Evolutionary conservation across 2,113 vertebrate genomes (phyloP).

Genomic region (Sylvietta virens): DNA sequence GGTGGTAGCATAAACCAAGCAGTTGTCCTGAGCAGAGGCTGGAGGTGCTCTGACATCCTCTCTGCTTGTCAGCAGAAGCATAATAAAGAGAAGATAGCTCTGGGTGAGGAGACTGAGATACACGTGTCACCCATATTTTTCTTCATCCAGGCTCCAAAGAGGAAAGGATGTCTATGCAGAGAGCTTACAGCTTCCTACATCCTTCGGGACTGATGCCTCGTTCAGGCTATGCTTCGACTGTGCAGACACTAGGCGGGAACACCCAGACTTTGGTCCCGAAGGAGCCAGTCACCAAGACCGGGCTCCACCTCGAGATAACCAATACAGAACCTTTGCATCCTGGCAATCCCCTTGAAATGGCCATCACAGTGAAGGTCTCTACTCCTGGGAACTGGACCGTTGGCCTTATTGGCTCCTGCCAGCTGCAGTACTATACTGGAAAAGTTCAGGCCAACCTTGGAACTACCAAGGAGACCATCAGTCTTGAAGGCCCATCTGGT

Average conservation of each 20-base stretch:
- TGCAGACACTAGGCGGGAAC: rapidly evolving
- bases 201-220: background rate
- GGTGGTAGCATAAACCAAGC: background rate
- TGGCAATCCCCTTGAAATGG: slow-evolving; percentile 56
- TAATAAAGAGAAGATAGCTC: background rate
- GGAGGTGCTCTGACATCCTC: background rate
- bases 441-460: slow-evolving; percentile 43
- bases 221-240: rapidly evolving
- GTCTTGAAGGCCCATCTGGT: slow-evolving; percentile 50
- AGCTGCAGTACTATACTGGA: slow-evolving; percentile 69
- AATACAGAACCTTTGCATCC: slow-evolving; percentile 4
- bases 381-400: slow-evolving; percentile 5
- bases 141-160: slow-evolving; percentile 47
- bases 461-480: slow-evolving; percentile 3
- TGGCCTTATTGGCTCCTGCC: slow-evolving; percentile 17
- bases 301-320: slow-evolving; percentile 24
- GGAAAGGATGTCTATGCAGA: slow-evolving; percentile 60
- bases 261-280: rapidly evolving
- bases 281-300: background rate
- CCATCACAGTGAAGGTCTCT: slow-evolving; percentile 19
- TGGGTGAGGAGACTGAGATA: background rate
- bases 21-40: background rate
- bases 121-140: background rate
- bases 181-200: slow-evolving; percentile 8
- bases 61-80: background rate